A percentile compares a stretch with the other conserved stretches of the same genome.
phyloP scores from a whole-genome alignment of 2,888 invertebrate species.

The Trimorus sp. region DNA sequence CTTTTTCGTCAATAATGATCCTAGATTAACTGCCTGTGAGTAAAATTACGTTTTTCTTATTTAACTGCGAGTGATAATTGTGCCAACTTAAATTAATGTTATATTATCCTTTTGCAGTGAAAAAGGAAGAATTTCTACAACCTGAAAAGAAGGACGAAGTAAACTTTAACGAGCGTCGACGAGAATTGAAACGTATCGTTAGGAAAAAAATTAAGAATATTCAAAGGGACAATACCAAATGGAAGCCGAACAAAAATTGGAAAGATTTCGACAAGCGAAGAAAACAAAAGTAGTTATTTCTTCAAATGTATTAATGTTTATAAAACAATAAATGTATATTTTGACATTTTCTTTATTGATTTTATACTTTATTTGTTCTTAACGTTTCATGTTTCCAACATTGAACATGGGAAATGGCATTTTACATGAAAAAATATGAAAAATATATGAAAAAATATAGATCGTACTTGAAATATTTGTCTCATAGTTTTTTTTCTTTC shows the following conservation, averaged over 20 bases:
- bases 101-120: slow-evolving; percentile 30
- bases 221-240: slow-evolving; percentile 39
- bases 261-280: slow-evolving; percentile 41
- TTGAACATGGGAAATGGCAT: too few species aligned
- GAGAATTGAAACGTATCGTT: slow-evolving; percentile 48
- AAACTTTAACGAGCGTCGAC: slow-evolving; percentile 32
- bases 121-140: slow-evolving; percentile 44
- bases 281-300: slow-evolving; percentile 16
- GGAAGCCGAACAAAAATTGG: slow-evolving; percentile 48
- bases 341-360: too few species aligned
- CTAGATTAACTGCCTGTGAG: slow-evolving; percentile 46
- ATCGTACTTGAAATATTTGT: too few species aligned
- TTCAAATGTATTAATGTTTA: neutral
- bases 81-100: neutral
- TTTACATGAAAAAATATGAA: too few species aligned
- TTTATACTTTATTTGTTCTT: too few species aligned
- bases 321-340: too few species aligned
- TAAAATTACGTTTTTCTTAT: neutral
- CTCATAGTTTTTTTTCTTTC: neutral
- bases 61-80: neutral
- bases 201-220: slow-evolving; percentile 48
- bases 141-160: slow-evolving; percentile 28
- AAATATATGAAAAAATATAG: too few species aligned
- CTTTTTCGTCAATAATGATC: slow-evolving; percentile 45
- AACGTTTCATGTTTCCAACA: too few species aligned